These are phyloP conservation scores for Eunapius fragilis DNA, from an alignment of 37 sponge, comb jelly and placozoan genomes.

Conservation along the genomic window DNA sequence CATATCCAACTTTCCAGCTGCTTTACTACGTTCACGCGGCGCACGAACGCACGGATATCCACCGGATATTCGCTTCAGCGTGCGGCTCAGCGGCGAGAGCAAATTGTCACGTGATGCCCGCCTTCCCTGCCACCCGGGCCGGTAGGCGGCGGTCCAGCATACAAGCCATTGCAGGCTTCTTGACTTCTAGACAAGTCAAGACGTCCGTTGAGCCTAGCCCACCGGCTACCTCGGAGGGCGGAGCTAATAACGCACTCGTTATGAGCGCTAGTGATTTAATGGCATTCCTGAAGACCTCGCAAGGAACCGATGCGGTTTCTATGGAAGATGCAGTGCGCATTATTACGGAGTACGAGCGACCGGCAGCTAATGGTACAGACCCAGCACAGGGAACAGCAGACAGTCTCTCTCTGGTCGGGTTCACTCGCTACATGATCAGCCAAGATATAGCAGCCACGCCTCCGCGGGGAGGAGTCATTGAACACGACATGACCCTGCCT, in stretches of 20 bases:
- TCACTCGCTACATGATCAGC: constrained; percentile 53
- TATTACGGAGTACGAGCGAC: constrained; percentile 19
- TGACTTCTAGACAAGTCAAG: background rate
- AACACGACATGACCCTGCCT: constrained; percentile 43
- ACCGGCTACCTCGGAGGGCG: too few species aligned
- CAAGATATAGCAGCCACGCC: constrained; percentile 21
- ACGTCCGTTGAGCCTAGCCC: background rate
- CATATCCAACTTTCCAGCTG: constrained; percentile 20
- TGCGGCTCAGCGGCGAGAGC: too few species aligned
- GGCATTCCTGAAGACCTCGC: constrained; percentile 25
- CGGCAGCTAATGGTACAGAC: background rate
- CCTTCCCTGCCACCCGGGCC: background rate
- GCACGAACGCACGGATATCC: constrained; percentile 32
- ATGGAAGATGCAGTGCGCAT: constrained; percentile 13
- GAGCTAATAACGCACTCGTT: background rate
- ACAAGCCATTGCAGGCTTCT: background rate
- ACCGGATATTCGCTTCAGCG: constrained; percentile 11
- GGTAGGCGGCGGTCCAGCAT: constrained; percentile 28
- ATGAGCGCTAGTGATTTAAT: constrained; percentile 45
- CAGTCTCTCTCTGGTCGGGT: constrained; percentile 22
- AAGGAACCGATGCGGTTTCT: constrained; percentile 6
- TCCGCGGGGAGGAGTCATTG: background rate
- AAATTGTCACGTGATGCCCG: background rate
- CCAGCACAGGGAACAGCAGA: background rate
- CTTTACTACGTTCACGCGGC: constrained; percentile 28